Evolutionary conservation across 1,140 invertebrate genomes (phyloP).

Genomic region (Nymphalis io): DNA sequence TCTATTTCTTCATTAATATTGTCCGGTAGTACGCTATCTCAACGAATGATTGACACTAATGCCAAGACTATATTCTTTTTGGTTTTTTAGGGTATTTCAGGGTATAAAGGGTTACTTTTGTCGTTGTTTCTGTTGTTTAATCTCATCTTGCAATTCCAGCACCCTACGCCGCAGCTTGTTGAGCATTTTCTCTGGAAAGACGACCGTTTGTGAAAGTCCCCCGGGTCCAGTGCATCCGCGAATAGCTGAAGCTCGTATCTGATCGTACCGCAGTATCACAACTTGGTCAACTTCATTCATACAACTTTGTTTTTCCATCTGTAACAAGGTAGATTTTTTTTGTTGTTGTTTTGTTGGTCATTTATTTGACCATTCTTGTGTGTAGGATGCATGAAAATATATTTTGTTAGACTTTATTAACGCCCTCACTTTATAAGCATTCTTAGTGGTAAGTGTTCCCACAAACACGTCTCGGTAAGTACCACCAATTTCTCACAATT

Average conservation of each 20-base stretch:
- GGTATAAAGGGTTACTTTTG: constrained; percentile 48
- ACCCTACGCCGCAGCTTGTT: constrained; percentile 54
- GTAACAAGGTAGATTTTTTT: neutral
- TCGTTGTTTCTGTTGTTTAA: constrained; percentile 62
- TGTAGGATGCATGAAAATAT: no score
- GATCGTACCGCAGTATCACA: constrained; percentile 65
- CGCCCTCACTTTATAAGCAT: no score
- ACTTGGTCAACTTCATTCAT: constrained; percentile 71
- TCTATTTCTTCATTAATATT: no score
- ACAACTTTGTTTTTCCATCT: constrained; percentile 76
- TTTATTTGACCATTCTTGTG: no score
- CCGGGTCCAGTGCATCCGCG: constrained; percentile 56
- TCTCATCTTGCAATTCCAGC: constrained; percentile 66
- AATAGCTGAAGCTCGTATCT: constrained; percentile 62
- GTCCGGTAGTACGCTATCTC: no score
- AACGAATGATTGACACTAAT: no score
- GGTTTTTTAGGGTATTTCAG: no score
- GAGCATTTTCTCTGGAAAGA: constrained; percentile 64
- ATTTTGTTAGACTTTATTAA: no score
- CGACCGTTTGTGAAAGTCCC: constrained; percentile 63
- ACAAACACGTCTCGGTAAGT: no score
- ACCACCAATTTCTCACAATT: no score
- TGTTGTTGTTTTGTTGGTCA: neutral
- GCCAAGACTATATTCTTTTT: no score
- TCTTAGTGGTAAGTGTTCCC: no score